Evolutionary conservation across 92 coral and sea anemone genomes (phyloP).

Genomic region (Bergia puertoricense): DNA sequence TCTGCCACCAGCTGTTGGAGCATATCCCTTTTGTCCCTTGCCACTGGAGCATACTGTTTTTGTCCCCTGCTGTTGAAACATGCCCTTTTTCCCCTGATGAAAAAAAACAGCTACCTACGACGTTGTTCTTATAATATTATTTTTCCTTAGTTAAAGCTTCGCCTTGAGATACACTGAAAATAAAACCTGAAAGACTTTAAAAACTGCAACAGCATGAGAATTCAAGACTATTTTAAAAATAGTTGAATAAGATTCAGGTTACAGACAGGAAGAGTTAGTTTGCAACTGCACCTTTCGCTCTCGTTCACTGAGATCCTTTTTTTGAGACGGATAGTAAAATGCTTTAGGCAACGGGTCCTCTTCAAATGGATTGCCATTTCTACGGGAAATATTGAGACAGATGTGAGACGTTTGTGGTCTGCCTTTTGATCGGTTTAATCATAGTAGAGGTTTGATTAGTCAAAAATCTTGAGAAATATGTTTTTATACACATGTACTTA

Average conservation of each 20-base stretch:
- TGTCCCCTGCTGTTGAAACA: no score
- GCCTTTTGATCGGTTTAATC: no score
- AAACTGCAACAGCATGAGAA: background rate
- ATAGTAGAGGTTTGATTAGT: background rate
- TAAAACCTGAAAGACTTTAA: background rate
- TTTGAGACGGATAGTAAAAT: slow-evolving; percentile 86
- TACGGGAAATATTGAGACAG: slow-evolving; percentile 23
- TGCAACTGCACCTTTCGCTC: slow-evolving; percentile 72
- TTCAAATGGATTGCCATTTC: slow-evolving; percentile 84
- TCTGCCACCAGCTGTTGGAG: no score
- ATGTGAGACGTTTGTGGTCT: background rate
- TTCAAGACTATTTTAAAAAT: no score
- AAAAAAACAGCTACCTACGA: no score
- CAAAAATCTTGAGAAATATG: background rate
- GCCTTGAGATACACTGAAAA: background rate
- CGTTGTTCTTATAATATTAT: no score
- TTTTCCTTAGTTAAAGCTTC: no score
- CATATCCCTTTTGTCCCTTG: no score
- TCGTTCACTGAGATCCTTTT: slow-evolving; percentile 66
- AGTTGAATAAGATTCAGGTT: no score
- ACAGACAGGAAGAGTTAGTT: background rate
- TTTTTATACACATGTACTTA: background rate
- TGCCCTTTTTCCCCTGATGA: no score
- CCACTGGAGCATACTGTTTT: no score
- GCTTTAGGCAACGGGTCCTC: slow-evolving; percentile 88